Percentiles rank a stretch among this genome's conserved stretches.
These are phyloP conservation scores for Masnerella sp. DNA, from an alignment of 2,888 invertebrate genomes.

Conservation along the genomic window DNA sequence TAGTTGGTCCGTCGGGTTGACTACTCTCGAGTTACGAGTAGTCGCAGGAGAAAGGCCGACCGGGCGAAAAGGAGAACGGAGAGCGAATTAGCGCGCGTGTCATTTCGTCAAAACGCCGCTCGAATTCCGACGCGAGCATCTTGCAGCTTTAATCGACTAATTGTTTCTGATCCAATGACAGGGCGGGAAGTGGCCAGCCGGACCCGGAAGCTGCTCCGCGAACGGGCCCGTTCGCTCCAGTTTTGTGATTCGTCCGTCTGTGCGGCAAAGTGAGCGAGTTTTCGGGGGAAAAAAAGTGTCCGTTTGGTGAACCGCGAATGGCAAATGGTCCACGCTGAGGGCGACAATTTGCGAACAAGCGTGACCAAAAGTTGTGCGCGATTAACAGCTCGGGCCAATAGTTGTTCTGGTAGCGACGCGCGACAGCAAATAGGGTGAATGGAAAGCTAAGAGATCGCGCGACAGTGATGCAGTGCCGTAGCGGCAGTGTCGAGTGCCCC, in stretches of 20 bases:
- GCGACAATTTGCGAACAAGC: conserved; percentile 16
- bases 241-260: too few relatives aligned
- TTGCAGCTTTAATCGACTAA: neutral
- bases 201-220: too few relatives aligned
- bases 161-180: conserved; percentile 25
- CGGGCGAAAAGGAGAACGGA: conserved; percentile 59
- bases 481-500: conserved; percentile 74
- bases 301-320: too few relatives aligned
- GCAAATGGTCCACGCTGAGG: too few relatives aligned
- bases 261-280: too few relatives aligned
- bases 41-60: conserved; percentile 58
- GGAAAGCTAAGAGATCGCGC: conserved; percentile 72
- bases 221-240: too few relatives aligned
- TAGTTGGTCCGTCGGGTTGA: conserved; percentile 52
- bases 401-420: conserved; percentile 48
- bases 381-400: conserved; percentile 26
- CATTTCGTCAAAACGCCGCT: conserved; percentile 35
- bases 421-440: conserved; percentile 65
- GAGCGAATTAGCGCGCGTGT: conserved; percentile 54
- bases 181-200: conserved; percentile 11
- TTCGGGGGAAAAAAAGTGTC: too few relatives aligned
- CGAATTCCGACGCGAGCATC: conserved; percentile 1
- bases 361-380: conserved; percentile 36
- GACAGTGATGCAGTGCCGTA: conserved; percentile 76
- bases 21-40: conserved; percentile 53